Conservation (phyloP, 2,113 vertebrate genomes). For the Cricetomys ansorgei region DNA sequence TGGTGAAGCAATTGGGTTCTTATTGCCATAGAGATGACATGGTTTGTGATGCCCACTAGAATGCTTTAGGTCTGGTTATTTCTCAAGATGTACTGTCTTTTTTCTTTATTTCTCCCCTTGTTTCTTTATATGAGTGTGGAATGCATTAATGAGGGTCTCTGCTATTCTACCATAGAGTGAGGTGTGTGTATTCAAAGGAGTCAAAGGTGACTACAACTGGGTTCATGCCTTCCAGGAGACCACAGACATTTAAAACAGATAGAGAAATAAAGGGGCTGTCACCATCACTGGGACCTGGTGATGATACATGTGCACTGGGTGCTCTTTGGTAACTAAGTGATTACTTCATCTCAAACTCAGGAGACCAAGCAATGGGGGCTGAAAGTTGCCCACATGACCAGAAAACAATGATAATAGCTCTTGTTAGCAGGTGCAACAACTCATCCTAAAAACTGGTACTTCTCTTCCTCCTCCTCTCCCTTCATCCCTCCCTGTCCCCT, state of each 20-base stretch:
- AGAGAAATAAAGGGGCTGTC: not conserved
- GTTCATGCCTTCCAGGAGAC: not conserved
- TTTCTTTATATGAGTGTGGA: not conserved
- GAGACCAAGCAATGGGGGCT: not conserved
- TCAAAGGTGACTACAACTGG: not conserved
- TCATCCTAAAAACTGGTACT: not conserved
- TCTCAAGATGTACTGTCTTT: fast-evolving
- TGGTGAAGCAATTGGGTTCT: not conserved
- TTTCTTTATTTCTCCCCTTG: not conserved
- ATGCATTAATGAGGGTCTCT: not conserved
- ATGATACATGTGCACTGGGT: not conserved
- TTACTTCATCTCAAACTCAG: not conserved
- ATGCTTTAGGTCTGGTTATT: not conserved
- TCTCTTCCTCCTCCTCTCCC: not conserved
- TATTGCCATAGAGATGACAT: fast-evolving
- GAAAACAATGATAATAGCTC: not conserved
- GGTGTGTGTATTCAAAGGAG: not conserved
- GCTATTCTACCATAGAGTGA: not conserved
- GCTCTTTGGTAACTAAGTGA: not conserved
- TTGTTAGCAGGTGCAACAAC: no score
- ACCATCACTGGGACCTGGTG: not conserved
- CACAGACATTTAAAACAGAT: not conserved
- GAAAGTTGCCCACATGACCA: not conserved
- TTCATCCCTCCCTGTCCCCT: no score
- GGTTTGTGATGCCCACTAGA: fast-evolving